phyloP scores from a whole-genome alignment of 1,140 invertebrate species.

The Latrodectus geometricus region DNA sequence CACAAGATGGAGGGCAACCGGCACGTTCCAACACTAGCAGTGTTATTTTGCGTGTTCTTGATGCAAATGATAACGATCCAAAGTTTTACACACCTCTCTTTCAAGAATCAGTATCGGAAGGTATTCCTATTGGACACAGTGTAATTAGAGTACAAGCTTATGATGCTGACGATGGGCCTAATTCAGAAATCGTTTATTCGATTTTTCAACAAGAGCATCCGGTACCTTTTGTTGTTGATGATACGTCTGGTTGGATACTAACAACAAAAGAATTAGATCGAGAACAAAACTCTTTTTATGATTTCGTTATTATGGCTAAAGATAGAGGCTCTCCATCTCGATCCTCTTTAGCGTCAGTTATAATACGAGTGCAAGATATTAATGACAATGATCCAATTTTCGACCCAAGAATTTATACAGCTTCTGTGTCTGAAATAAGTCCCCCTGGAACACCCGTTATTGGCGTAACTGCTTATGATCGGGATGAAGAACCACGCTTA shows the following conservation, averaged over 20 bases:
- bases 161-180: constrained; percentile 87
- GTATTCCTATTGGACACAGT: constrained; percentile 85
- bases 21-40: constrained; percentile 92
- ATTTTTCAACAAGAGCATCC: constrained; percentile 23
- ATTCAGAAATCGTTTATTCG: constrained; percentile 75
- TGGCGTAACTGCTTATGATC: constrained; percentile 89
- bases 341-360: constrained; percentile 81
- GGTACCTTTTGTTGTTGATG: constrained; percentile 42
- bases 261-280: constrained; percentile 91
- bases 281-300: constrained; percentile 86
- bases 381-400: constrained; percentile 66
- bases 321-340: constrained; percentile 85
- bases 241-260: constrained; percentile 82
- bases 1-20: constrained; percentile 91
- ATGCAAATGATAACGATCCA: constrained; percentile 94
- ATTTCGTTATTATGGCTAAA: constrained; percentile 84
- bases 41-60: constrained; percentile 86
- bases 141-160: constrained; percentile 83
- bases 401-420: constrained; percentile 86
- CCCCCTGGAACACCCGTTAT: constrained; percentile 87
- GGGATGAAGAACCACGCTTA: constrained; percentile 86
- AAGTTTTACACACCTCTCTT: constrained; percentile 91
- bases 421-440: constrained; percentile 87
- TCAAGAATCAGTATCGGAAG: constrained; percentile 92
- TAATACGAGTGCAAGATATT: constrained; percentile 66